Percentiles rank a stretch among this genome's conserved stretches.
phyloP scores from a whole-genome alignment of 2,113 vertebrate genomes.

The Amblyornis subalaris region DNA sequence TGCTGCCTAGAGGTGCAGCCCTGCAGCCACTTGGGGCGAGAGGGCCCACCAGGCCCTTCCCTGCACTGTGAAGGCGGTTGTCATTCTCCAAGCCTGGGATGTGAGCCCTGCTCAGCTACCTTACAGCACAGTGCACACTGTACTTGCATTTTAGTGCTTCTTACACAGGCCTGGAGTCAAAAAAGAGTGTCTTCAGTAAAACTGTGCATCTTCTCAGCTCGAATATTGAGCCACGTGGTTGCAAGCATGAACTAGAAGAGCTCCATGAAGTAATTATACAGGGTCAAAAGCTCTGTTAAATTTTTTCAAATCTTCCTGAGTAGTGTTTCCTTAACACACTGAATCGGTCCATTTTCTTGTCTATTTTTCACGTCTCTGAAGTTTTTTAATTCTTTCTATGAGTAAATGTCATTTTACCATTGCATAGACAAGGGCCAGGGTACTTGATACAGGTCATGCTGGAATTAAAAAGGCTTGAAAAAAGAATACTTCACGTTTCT shows the following conservation, averaged over 20 bases:
- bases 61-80: rapidly evolving
- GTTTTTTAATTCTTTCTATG: not conserved
- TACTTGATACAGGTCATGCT: not conserved
- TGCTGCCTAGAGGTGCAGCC: not conserved
- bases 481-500: not conserved
- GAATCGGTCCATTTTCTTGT: not conserved
- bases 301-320: not conserved
- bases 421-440: not conserved
- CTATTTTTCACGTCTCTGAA: not conserved
- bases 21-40: not conserved
- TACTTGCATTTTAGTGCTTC: not conserved
- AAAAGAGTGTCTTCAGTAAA: not conserved
- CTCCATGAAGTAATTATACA: not conserved
- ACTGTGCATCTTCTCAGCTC: not conserved
- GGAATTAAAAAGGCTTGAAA: not conserved
- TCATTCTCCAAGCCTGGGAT: not conserved
- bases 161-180: not conserved
- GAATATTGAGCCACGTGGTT: not conserved
- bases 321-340: not conserved
- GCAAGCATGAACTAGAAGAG: not conserved
- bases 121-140: not conserved
- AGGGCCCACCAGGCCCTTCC: not conserved
- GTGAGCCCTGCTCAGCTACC: not conserved
- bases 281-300: not conserved
- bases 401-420: not conserved